phyloP scores from a whole-genome alignment of 2,888 invertebrate genomes.

The Venustoraphidia nigricollis region DNA sequence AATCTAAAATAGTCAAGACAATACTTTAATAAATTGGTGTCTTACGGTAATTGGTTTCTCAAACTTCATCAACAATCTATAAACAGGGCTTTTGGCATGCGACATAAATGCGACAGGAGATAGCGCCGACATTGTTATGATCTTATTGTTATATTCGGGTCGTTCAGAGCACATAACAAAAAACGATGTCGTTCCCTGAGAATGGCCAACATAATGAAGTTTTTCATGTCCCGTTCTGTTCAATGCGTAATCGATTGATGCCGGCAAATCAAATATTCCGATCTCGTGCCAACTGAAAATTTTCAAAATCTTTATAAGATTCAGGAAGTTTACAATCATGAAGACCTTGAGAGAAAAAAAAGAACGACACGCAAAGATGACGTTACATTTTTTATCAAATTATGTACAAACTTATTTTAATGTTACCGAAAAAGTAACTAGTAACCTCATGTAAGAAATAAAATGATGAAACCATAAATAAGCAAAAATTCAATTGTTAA shows the following conservation, averaged over 20 bases:
- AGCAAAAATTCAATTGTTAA: no score
- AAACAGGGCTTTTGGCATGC: constrained; percentile 33
- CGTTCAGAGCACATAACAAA: constrained; percentile 46
- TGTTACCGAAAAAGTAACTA: no score
- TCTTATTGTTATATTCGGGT: constrained; percentile 51
- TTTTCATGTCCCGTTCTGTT: constrained; percentile 35
- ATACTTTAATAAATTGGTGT: no score
- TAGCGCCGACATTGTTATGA: constrained; percentile 47
- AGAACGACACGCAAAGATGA: no score
- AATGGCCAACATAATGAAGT: constrained; percentile 68
- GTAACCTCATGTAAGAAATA: no score
- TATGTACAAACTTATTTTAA: no score
- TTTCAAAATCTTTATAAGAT: no score
- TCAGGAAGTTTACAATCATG: no score
- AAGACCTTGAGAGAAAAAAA: no score
- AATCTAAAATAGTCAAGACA: no score
- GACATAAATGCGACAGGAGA: constrained; percentile 53
- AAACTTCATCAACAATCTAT: constrained; percentile 26
- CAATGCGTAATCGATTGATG: constrained; percentile 62
- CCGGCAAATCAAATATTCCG: constrained; percentile 60
- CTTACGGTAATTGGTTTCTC: constrained; percentile 29
- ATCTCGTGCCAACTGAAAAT: constrained; percentile 64
- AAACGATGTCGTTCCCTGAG: constrained; percentile 57
- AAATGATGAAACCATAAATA: no score
- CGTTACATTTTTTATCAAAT: no score